These are phyloP conservation scores for Anorthoa munda DNA, from an alignment of 2,888 invertebrate species.

Conservation along the genomic window DNA sequence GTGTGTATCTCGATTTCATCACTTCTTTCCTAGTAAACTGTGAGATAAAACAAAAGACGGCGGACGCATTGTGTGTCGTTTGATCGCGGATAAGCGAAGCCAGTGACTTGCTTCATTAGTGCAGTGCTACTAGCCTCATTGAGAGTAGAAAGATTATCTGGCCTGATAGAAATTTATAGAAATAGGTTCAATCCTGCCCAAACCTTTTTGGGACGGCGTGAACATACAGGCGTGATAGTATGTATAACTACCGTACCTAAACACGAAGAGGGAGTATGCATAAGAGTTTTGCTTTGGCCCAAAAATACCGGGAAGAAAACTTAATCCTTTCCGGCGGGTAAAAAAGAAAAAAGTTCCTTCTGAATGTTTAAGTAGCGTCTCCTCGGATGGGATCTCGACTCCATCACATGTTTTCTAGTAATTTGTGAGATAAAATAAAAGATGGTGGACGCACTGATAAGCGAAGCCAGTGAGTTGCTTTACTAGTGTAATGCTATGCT, in stretches of 20 bases:
- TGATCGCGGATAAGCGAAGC: background rate
- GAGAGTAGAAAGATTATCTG: too few species aligned
- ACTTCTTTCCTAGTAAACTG: conserved; percentile 15
- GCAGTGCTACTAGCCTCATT: background rate
- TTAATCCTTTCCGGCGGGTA: conserved; percentile 11
- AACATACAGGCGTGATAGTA: too few species aligned
- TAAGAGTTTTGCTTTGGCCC: background rate
- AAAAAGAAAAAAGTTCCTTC: conserved; percentile 14
- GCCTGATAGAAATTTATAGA: too few species aligned
- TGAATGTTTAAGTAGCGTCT: conserved; percentile 20
- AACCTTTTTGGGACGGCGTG: too few species aligned
- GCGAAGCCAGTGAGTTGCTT: background rate
- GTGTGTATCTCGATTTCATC: conserved; percentile 24
- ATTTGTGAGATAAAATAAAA: conserved; percentile 9
- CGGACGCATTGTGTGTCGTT: background rate
- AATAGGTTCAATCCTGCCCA: too few species aligned
- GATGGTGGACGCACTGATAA: background rate
- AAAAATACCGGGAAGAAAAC: conserved; percentile 8
- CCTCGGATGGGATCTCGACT: conserved; percentile 5
- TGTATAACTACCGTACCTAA: background rate
- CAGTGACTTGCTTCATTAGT: background rate
- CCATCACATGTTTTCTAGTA: conserved; percentile 27
- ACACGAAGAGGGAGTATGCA: background rate
- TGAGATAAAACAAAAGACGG: conserved; percentile 23
- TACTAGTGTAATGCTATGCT: background rate